phyloP scores from a whole-genome alignment of 2,888 invertebrate species.

The Epinotia bilunana region DNA sequence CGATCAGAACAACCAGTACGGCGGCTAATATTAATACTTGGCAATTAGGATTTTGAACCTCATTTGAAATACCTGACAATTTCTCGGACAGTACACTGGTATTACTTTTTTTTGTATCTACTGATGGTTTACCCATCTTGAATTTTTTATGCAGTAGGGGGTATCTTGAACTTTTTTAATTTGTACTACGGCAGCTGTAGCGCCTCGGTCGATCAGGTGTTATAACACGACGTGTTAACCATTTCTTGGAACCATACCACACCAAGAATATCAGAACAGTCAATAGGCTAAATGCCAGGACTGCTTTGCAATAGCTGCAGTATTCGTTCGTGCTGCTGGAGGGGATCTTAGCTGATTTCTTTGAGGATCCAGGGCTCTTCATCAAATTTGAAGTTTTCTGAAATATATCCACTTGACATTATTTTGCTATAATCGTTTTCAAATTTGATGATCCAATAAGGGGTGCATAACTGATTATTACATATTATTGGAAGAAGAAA shows the following conservation, averaged over 20 bases:
- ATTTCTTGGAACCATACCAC: neutral
- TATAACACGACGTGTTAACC: neutral
- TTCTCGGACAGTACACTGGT: neutral
- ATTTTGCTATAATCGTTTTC: neutral
- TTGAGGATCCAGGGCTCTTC: neutral
- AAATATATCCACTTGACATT: neutral
- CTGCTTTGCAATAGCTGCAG: neutral
- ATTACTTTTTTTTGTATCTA: neutral
- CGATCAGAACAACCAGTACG: neutral
- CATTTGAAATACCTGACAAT: neutral
- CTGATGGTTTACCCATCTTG: neutral
- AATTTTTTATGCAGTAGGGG: neutral
- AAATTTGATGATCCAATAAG: neutral
- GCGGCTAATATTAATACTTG: conserved; percentile 7
- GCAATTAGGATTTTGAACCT: neutral
- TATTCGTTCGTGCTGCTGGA: neutral
- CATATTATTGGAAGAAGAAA: neutral
- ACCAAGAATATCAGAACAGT: conserved; percentile 6
- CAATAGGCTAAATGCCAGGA: neutral
- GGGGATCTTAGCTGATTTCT: neutral
- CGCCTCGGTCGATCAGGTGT: neutral
- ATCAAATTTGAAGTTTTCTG: neutral
- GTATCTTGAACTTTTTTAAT: neutral
- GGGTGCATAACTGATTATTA: neutral
- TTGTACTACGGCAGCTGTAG: neutral